Percentiles rank a stretch among this genome's conserved stretches.
Conservation (phyloP, 2,113 vertebrate species). For the Peromyscus californicus region DNA sequence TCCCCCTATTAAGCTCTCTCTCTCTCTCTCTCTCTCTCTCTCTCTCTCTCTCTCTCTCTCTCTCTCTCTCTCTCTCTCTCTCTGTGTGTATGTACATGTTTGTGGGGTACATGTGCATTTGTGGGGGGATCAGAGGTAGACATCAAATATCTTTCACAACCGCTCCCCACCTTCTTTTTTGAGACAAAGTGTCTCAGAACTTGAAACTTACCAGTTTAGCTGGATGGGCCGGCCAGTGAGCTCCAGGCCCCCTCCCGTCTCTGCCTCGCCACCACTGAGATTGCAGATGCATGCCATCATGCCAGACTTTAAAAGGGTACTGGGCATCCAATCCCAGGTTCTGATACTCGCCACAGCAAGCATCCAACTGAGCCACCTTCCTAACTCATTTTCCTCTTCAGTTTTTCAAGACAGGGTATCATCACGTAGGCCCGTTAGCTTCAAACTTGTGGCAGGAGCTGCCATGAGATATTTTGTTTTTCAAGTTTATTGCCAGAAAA, state of each 20-base stretch:
- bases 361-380: neutral
- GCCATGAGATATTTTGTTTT: neutral
- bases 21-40: neutral
- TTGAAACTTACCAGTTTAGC: neutral
- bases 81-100: neutral
- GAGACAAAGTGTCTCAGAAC: neutral
- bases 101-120: neutral
- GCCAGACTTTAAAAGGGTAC: neutral
- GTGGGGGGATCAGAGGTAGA: neutral
- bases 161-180: neutral
- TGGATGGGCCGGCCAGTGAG: neutral
- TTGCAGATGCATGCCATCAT: neutral
- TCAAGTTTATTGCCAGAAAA: conserved; percentile 45
- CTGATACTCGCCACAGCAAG: neutral
- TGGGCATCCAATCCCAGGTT: neutral
- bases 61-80: neutral
- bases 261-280: neutral
- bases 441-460: neutral
- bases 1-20: neutral
- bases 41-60: neutral
- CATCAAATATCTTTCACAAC: neutral
- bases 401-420: no score
- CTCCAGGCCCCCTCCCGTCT: no score
- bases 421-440: no score
- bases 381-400: neutral